Base-by-base conservation (phyloP, 35 echinoderm and acorn worm species). In the Strongylocentrotus purpuratus region DNA sequence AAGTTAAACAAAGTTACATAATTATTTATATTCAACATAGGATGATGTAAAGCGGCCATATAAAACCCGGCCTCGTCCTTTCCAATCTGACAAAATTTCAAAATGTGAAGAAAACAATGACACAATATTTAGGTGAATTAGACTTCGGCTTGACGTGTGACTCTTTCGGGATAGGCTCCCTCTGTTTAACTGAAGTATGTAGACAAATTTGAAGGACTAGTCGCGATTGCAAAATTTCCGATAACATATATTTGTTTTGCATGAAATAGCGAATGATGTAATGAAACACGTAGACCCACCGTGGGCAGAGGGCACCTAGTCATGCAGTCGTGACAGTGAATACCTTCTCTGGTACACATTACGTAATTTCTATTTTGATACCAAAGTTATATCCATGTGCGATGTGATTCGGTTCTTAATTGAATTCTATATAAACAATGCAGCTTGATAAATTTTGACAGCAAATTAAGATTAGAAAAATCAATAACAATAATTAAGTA, bases 301-400 rank as follows among this genome's bases (percentile, higher is more conserved):
- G 32, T 89, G 13, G 70, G 17, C 70, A 31, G 4, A 55, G 50
- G 14, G 8, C 50, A 9, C 11, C 52, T 17, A n/a, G 65, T n/a
- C 65, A 78, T 78, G 65, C 22, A 28, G 15, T 55, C 7, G 50
- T 86, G 85, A 89, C 87, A 15, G 20, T 33, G 87, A 33, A 45
- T 35, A 32, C 32, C 9, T 10, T 6, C 33, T 86, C 22, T 86
- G 87, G 32, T 89, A 33, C 32, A 41, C 5, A 89, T 89, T 89
- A 89, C 87, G 87, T 89, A 89, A 89, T 89, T 33, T 89, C 87
- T 89, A 89, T 89, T 89, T 89, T 89, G 15, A 46, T 89, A 33
- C 32, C 33, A 45, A 45, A 45, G 87, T 18, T 5, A 89, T 89
- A 45, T 45, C 45, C 45, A 89, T 46, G 32, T 15, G 13, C 33